Percentiles rank a stretch among this genome's conserved stretches.
phyloP scores from a whole-genome alignment of 1,140 invertebrate species.

The Hesperophylax magnus region DNA sequence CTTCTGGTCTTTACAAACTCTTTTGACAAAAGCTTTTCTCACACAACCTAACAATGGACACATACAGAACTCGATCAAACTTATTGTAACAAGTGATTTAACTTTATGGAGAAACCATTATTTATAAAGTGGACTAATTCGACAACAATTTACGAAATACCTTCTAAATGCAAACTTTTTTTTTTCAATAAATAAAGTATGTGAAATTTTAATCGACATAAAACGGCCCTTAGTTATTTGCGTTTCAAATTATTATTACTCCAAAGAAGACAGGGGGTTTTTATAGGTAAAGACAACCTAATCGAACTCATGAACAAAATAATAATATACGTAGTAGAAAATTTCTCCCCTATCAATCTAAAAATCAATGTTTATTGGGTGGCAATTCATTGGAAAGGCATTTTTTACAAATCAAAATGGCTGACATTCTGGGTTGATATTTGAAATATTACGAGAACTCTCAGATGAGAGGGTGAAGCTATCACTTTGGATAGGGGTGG shows the following conservation, averaged over 20 bases:
- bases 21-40: conserved; percentile 6
- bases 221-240: no score
- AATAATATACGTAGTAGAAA: no score
- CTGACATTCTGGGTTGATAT: conserved; percentile 24
- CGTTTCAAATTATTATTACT: no score
- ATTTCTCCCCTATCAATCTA: conserved; percentile 12
- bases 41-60: conserved; percentile 14
- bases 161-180: no score
- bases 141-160: no score
- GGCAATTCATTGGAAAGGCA: conserved; percentile 35
- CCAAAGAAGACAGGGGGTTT: not conserved
- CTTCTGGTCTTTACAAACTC: not conserved
- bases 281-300: not conserved
- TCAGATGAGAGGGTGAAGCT: conserved; percentile 19
- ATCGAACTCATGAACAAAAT: not conserved
- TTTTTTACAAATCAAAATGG: conserved; percentile 34
- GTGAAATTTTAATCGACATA: no score
- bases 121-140: not conserved
- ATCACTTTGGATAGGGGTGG: conserved; percentile 11
- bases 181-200: no score
- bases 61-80: conserved; percentile 4
- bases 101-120: not conserved
- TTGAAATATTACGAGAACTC: conserved; percentile 35
- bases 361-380: conserved; percentile 29
- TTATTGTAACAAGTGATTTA: conserved; percentile 10